Base-by-base conservation (phyloP, 2,113 vertebrate species). In the Rhinopomastus cyanomelas region DNA sequence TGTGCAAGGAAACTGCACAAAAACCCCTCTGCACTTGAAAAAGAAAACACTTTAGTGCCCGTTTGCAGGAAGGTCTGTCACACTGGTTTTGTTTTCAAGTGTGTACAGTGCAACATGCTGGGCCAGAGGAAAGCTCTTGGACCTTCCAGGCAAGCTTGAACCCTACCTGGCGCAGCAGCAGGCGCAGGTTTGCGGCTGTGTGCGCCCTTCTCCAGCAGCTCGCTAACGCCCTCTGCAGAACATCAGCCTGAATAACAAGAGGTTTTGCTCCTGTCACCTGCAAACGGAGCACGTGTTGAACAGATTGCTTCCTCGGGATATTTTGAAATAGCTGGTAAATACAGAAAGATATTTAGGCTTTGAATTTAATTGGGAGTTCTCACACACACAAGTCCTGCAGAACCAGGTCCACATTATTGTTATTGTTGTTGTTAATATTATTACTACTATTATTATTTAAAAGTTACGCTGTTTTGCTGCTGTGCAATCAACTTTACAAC, bases 181-280 rank as follows among this genome's bases (percentile, higher is more conserved):
- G 95, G 73, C 97, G 96, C 64, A 97, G 89, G 51, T 82, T 97
- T 23, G 97, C 94, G 11, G 78, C 51, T 3, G 92, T 94, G 73
- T 94, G 94, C 72, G 96, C 97, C 30, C 90, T 94, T 81, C 89
- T 97, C 76, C 97, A 66, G 90, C 98, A 98, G 94, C 97, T 98
- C 88, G 98, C 97, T 93, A 96, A 86, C 96, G 98, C 98, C 95
- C 95, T 97, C 95, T 98, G 97, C 95, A 97, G 5, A 92, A 96
- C 88, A 80, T 97, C 96, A 44, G 96, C 95, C 85, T 95, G 95
- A 95, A 98, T 94, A 91, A 84, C 95, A 96, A 97, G 73, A 11
- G 95, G 92, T 49, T 96, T 94, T 51, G 93, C 85, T 85, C 89
- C 87, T 2, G 94, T 37, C 67, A 97, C 96, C 96, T 94, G 90